Evolutionary conservation across 2,797 vertebrate species (phyloP).

Genomic region (Lacerta viridis): DNA sequence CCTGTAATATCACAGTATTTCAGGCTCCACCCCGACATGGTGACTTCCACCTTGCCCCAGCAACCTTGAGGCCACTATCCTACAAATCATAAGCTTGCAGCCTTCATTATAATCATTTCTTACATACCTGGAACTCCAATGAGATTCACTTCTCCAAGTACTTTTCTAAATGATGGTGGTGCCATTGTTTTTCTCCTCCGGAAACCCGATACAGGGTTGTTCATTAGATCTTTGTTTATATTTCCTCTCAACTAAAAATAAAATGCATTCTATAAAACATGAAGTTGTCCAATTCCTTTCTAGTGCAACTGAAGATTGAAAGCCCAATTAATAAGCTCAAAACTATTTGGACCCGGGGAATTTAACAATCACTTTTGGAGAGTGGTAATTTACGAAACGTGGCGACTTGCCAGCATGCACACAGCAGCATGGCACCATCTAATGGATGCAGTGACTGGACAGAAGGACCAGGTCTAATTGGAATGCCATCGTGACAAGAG

Average conservation of each 20-base stretch:
- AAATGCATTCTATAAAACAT: slow-evolving; percentile 55
- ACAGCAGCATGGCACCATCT: slow-evolving; percentile 24
- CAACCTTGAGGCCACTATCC: slow-evolving; percentile 19
- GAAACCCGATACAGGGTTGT: too few relatives aligned
- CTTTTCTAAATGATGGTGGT: too few relatives aligned
- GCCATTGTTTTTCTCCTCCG: too few relatives aligned
- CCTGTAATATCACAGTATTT: neutral
- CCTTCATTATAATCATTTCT: slow-evolving; percentile 55
- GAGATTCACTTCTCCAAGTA: too few relatives aligned
- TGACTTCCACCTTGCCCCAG: too few relatives aligned
- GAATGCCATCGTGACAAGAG: slow-evolving; percentile 24
- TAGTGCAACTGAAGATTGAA: slow-evolving; percentile 26
- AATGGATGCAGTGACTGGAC: slow-evolving; percentile 26
- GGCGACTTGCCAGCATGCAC: neutral
- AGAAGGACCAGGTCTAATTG: neutral
- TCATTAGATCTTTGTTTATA: slow-evolving; percentile 25
- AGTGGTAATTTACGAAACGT: neutral
- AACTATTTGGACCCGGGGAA: slow-evolving; percentile 51
- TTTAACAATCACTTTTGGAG: slow-evolving; percentile 36
- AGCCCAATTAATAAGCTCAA: slow-evolving; percentile 42
- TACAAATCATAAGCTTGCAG: slow-evolving; percentile 30
- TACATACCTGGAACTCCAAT: too few relatives aligned
- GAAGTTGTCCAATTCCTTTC: slow-evolving; percentile 49
- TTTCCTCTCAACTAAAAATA: neutral
- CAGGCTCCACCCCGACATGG: neutral